These are phyloP conservation scores for Leptosomus discolor DNA, from an alignment of 2,113 vertebrate genomes.

Conservation along the genomic window DNA sequence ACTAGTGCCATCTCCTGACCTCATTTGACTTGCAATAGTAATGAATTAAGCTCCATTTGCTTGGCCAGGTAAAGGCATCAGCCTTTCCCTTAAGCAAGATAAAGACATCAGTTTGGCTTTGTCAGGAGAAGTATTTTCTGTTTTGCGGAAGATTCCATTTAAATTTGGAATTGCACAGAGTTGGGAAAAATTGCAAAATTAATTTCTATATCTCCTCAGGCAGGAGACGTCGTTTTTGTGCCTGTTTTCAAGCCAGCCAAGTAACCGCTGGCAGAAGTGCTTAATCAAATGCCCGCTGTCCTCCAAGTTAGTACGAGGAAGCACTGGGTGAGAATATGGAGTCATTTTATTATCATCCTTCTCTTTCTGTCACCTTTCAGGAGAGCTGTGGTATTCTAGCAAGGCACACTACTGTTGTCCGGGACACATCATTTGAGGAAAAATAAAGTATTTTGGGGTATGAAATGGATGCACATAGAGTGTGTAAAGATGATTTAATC, in stretches of 20 bases:
- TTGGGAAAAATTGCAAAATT: neutral
- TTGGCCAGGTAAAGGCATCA: neutral
- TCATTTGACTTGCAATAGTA: neutral
- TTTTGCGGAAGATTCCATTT: neutral
- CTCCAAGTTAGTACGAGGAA: neutral
- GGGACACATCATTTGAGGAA: neutral
- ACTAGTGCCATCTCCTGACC: neutral
- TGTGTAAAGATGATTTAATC: neutral
- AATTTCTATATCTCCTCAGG: accelerated
- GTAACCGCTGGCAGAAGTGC: neutral
- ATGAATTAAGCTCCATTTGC: neutral
- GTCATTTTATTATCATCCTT: neutral
- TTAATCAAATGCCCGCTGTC: neutral
- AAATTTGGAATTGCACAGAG: neutral
- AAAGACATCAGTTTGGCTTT: neutral
- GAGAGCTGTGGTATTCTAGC: neutral
- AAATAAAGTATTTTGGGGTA: neutral
- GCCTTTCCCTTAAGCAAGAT: neutral
- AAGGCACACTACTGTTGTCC: neutral
- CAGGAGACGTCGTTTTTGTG: neutral
- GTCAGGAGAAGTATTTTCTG: neutral
- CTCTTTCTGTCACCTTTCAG: neutral
- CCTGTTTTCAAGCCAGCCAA: neutral
- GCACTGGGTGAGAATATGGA: neutral
- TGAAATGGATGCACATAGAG: neutral